Evolutionary conservation across 2,113 vertebrate genomes (phyloP).

Genomic region (Corythornis madagascariensis): DNA sequence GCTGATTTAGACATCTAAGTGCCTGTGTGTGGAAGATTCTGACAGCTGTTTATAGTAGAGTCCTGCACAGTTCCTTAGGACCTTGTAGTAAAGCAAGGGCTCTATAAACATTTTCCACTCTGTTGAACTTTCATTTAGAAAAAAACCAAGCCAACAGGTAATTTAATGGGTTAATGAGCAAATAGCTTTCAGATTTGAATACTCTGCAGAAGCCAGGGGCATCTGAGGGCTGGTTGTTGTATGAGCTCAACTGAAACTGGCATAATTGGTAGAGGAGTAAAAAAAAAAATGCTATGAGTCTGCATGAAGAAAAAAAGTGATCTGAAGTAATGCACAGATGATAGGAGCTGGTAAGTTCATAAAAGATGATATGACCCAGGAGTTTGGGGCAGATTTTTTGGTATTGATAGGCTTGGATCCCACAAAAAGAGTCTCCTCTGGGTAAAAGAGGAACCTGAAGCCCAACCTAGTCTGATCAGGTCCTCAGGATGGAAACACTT

Average conservation of each 20-base stretch:
- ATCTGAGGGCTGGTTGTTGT: neutral
- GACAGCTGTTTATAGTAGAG: constrained; percentile 4
- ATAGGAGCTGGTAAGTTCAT: neutral
- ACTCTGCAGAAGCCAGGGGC: neutral
- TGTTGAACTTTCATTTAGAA: constrained; percentile 9
- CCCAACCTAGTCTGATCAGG: neutral
- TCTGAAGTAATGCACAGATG: neutral
- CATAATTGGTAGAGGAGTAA: neutral
- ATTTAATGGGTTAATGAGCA: constrained; percentile 26
- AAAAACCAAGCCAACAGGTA: neutral
- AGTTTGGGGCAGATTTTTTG: neutral
- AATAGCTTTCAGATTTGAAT: constrained; percentile 9
- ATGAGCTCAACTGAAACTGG: neutral
- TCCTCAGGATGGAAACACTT: neutral
- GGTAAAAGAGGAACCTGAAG: neutral
- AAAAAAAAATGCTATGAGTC: neutral
- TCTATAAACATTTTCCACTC: neutral
- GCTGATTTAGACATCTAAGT: neutral
- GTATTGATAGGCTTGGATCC: neutral
- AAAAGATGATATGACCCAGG: neutral
- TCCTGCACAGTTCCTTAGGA: neutral
- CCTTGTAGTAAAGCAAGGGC: neutral
- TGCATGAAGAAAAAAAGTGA: neutral
- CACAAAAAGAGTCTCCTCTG: neutral
- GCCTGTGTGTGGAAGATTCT: neutral